phyloP scores from a whole-genome alignment of 2,888 invertebrate species.

The Meganola albula region DNA sequence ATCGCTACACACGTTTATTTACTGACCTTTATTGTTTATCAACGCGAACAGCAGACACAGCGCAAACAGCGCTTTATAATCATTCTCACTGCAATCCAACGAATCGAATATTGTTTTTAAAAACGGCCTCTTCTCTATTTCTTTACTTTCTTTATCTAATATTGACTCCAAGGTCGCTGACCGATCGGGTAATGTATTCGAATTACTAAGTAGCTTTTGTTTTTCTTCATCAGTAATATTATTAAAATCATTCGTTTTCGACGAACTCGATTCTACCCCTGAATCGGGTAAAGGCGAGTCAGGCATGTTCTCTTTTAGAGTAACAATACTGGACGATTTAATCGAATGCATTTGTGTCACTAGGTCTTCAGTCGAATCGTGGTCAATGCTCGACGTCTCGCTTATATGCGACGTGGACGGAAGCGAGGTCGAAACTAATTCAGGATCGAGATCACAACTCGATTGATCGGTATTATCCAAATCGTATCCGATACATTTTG shows the following conservation, averaged over 20 bases:
- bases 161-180: conserved; percentile 46
- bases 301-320: conserved; percentile 58
- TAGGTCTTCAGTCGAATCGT: conserved; percentile 71
- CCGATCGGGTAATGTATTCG: conserved; percentile 39
- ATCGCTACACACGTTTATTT: conserved; percentile 13
- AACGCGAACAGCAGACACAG: conserved; percentile 95
- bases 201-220: conserved; percentile 71
- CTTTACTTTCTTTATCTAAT: conserved; percentile 55
- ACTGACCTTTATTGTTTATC: conserved; percentile 93
- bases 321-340: conserved; percentile 30
- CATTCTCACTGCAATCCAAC: conserved; percentile 93
- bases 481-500: conserved; percentile 59
- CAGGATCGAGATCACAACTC: conserved; percentile 71
- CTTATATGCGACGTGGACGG: conserved; percentile 75
- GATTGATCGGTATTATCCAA: conserved; percentile 60
- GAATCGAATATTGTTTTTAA: conserved; percentile 92
- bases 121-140: conserved; percentile 84
- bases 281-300: conserved; percentile 71
- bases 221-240: conserved; percentile 98
- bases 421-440: conserved; percentile 66
- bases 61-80: conserved; percentile 94
- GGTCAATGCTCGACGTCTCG: conserved; percentile 65
- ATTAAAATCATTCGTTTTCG: conserved; percentile 71
- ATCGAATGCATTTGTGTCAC: conserved; percentile 56
- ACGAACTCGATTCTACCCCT: conserved; percentile 58